These are phyloP conservation scores for Butastur rufipennis DNA, from an alignment of 2,113 vertebrate genomes.

Conservation along the genomic window DNA sequence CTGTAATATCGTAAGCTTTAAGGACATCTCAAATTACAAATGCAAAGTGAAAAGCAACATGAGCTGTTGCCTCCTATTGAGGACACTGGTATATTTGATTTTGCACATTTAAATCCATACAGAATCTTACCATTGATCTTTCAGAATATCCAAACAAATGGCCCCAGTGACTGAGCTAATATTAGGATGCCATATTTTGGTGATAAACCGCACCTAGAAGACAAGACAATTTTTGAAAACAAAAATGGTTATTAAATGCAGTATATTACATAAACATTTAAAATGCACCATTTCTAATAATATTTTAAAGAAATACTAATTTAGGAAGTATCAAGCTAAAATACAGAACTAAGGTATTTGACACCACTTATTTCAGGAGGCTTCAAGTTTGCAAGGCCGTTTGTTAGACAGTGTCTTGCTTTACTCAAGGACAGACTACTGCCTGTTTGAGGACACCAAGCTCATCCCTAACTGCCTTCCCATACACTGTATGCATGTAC, in stretches of 20 bases:
- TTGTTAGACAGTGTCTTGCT: neutral
- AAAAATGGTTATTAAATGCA: neutral
- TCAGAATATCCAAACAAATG: slow-evolving; percentile 99
- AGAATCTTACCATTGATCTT: slow-evolving; percentile 95
- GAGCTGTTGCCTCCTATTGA: neutral
- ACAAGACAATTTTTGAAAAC: slow-evolving; percentile 47
- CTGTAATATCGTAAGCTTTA: neutral
- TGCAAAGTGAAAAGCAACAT: neutral
- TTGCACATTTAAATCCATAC: neutral
- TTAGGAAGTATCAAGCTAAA: neutral
- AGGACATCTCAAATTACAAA: neutral
- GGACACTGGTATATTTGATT: neutral
- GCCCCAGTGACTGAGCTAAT: slow-evolving; percentile 99
- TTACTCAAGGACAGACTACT: neutral
- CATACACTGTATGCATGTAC: neutral
- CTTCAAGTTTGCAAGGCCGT: neutral
- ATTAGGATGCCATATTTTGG: slow-evolving; percentile 99
- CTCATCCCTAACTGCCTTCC: neutral
- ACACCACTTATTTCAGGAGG: neutral
- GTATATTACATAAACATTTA: neutral
- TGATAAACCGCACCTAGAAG: slow-evolving; percentile 96
- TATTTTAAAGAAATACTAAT: neutral
- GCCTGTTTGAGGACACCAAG: neutral
- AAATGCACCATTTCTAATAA: neutral
- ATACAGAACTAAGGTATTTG: neutral